Evolutionary conservation across 2,113 vertebrate genomes (phyloP), one percentile per base, ranked within the genome.

Genomic region (Progne subis): DNA sequence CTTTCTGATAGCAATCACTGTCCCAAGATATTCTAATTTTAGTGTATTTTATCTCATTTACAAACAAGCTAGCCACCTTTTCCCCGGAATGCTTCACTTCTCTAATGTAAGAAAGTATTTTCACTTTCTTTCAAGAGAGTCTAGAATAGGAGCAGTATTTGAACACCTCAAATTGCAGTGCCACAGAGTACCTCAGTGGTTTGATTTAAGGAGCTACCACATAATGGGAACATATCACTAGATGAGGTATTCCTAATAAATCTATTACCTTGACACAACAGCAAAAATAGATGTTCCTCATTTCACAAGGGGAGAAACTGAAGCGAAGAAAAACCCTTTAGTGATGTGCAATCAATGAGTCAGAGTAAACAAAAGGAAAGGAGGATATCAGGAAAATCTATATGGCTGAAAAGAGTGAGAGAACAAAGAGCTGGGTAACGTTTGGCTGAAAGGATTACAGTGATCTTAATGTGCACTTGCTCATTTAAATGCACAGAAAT

Each of bases 351-450:
- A n/a, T n/a, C n/a, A n/a, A n/a, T n/a, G n/a, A n/a, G n/a, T n/a
- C n/a, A n/a, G n/a, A n/a, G n/a, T 81, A 93, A 94, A 94, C 60
- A 56, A 86, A 87, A 61, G n/a, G 71, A 91, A 82, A 90, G 67
- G 63, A 72, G 26, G 55, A 29, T 63, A 77, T 70, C 39, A 74
- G 55, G n/a, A 88, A 93, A 95, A 93, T 90, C 67, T 69, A 24
- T 88, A 63, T 78, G 60, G 31, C 23, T 88, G 50, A 83, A 88
- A 92, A 88, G 50, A 50, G 23, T 65, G 14, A 75, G 41, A 92
- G 75, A 96, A 92, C 53, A 85, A 92, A 95, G 82, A 80, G 26
- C 50, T 52, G 32, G 72, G 47, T 39, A 47, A 81, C 81, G 32
- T 81, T 83, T 50, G 29, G 18, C 29, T 90, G 72, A 92, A 86